phyloP scores from a whole-genome alignment of 2,113 vertebrate species.

The Seriola quinqueradiata region DNA sequence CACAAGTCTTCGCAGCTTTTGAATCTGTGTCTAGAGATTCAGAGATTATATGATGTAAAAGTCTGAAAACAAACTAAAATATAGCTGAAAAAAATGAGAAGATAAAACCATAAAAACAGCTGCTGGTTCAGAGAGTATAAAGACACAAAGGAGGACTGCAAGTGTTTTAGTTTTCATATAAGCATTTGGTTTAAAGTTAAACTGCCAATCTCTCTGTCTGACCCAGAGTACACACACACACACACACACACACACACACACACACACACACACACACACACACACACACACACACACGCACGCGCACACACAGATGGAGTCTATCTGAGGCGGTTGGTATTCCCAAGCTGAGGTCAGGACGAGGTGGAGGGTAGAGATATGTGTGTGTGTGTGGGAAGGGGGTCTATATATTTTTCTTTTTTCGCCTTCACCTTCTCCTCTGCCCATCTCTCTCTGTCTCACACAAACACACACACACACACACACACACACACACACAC shows the following conservation, averaged over 20 bases:
- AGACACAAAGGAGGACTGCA: not conserved
- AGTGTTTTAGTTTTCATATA: not conserved
- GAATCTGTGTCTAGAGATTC: too few relatives aligned
- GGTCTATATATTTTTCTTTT: not conserved
- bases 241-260: not conserved
- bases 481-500: slow-evolving; percentile 1
- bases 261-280: slow-evolving; percentile 11
- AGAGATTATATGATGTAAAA: too few relatives aligned
- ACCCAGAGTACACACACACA: not conserved
- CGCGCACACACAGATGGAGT: slow-evolving; percentile 31
- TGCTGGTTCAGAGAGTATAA: not conserved
- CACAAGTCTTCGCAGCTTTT: too few relatives aligned
- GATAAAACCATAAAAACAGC: not conserved
- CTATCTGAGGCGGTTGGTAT: slow-evolving; percentile 5
- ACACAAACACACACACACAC: not conserved
- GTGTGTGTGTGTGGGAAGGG: not conserved
- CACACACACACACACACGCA: slow-evolving; percentile 23
- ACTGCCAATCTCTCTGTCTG: not conserved
- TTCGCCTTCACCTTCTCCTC: slow-evolving; percentile 4
- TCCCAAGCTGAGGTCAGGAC: slow-evolving; percentile 31
- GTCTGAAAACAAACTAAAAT: too few relatives aligned
- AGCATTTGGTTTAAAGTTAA: slow-evolving; percentile 1
- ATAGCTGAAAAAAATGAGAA: not conserved
- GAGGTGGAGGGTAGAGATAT: not conserved
- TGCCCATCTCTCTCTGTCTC: not conserved